Base-by-base conservation (phyloP, 2,797 vertebrate species). In the Chrosomus eos region DNA sequence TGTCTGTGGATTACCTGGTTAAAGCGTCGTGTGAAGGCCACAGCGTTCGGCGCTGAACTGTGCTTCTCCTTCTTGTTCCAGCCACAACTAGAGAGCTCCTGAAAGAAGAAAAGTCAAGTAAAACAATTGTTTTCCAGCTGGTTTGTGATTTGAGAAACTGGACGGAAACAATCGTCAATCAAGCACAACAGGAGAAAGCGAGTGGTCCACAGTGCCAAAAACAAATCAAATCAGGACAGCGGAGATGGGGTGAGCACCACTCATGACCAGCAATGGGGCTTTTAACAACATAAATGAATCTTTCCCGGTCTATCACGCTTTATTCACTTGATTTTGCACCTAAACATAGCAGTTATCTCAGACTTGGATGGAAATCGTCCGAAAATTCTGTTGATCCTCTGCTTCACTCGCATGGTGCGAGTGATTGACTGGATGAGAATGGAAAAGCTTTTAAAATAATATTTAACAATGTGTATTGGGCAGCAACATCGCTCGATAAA, bases 61-160 rank as follows among this genome's bases (percentile, higher is more conserved):
- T 99, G 97, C 92, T 99, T 99, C 91, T 99, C 98, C 92, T 97
- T 99, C 93, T 99, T 99, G 94, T 99, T 99, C 98, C 98, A 99
- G 91, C 98, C 98, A 89, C 98, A 99, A 91, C 98, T 99, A 66
- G 98, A 97, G 92, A 99, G 95, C 92, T 99, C 98, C 98, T 99
- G 89, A 81, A 89, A 82, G 71, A 83, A 19, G 21, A 28, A 38
- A 6, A 33, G 70, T 79, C 10, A 66, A 16, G 3, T 31, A 48
- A 79, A 79, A 43, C 21, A 33, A 74, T 33, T 7, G 2, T 0
- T 1, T 58, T 75, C 19, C 48, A 55, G 73, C 31, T 36, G 51
- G 51, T 75, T 75, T 75, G 51, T 7, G 13, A n/a, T 75, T n/a
- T 38, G 31, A 40, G 16, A 58, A 40, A 62, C 33, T 62, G 23